phyloP scores from a whole-genome alignment of 1,140 invertebrate genomes.

The Drosophila bocqueti region DNA sequence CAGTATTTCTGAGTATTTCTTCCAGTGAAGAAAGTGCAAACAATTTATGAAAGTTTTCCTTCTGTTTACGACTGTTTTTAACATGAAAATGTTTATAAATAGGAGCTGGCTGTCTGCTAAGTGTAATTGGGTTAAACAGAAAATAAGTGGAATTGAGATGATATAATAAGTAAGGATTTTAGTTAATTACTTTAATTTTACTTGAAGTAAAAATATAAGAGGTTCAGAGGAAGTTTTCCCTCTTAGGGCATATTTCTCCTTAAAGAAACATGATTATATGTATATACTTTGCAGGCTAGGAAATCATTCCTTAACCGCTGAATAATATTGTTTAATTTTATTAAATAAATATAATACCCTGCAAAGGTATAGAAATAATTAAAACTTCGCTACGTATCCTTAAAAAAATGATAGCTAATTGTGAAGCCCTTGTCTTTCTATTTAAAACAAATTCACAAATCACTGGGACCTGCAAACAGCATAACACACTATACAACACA shows the following conservation, averaged over 20 bases:
- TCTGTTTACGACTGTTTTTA: slow-evolving; percentile 55
- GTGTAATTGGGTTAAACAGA: slow-evolving; percentile 21
- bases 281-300: neutral
- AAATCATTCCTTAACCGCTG: neutral
- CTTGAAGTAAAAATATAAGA: too few species aligned
- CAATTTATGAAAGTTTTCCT: slow-evolving; percentile 55
- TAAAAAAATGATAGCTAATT: neutral
- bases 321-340: too few species aligned
- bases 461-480: slow-evolving; percentile 33
- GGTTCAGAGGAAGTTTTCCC: too few species aligned
- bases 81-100: slow-evolving; percentile 66
- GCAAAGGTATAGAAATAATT: neutral
- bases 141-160: neutral
- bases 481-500: neutral
- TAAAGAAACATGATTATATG: too few species aligned
- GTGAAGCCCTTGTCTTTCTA: neutral
- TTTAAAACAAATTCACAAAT: slow-evolving; percentile 64
- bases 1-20: slow-evolving; percentile 34
- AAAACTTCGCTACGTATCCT: neutral
- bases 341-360: neutral
- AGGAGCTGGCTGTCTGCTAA: slow-evolving; percentile 5
- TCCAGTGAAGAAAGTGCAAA: slow-evolving; percentile 65
- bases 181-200: too few species aligned
- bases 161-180: neutral
- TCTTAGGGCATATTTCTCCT: too few species aligned